phyloP scores from a whole-genome alignment of 2,113 vertebrate genomes.

The Ctenomys sociabilis region DNA sequence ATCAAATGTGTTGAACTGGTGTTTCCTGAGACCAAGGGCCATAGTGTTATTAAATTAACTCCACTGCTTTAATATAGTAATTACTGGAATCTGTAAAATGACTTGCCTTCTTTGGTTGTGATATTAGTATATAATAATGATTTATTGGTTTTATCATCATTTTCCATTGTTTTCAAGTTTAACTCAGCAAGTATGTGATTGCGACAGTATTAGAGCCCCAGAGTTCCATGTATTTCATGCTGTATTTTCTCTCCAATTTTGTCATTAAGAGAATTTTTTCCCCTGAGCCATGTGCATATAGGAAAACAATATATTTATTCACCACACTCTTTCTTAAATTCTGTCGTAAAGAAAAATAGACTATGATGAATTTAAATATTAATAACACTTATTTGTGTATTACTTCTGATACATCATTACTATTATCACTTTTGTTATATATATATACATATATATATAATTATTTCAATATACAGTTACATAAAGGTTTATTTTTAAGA shows the following conservation, averaged over 20 bases:
- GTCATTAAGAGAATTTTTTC: neutral
- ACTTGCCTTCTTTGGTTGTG: neutral
- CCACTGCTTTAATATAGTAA: neutral
- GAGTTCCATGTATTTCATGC: neutral
- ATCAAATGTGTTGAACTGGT: neutral
- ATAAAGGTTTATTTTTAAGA: neutral
- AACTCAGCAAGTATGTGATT: neutral
- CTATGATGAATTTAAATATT: neutral
- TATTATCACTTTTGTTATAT: neutral
- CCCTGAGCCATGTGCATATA: neutral
- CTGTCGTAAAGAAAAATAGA: neutral
- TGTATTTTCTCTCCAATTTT: neutral
- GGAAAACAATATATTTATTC: neutral
- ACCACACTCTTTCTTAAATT: neutral
- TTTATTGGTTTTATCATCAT: neutral
- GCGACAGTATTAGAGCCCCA: neutral
- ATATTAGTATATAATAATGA: neutral
- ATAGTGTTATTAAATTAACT: neutral
- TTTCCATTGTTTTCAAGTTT: neutral
- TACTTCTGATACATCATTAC: neutral
- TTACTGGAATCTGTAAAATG: neutral
- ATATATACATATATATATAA: neutral
- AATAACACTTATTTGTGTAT: neutral
- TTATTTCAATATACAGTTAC: neutral
- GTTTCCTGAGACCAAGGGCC: neutral